Base-by-base conservation (phyloP, 2,888 invertebrate genomes). In the Acanthosepion lycidas region DNA sequence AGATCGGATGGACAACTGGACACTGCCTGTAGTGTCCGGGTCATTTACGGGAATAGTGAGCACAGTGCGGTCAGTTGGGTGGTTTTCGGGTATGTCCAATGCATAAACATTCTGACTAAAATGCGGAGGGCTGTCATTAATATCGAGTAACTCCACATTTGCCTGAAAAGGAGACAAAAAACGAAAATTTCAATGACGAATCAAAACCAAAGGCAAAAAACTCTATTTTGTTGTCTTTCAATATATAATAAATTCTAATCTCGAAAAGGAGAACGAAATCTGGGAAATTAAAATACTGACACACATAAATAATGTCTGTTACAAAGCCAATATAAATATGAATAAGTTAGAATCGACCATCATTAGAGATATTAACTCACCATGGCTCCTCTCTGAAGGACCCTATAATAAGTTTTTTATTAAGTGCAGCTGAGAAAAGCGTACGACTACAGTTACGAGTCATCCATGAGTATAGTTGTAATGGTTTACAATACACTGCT, bases 111-210 rank as follows among this genome's bases (percentile, higher is more conserved):
- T 98, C 97, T 98, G 98, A 96, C 98, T 98, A 98, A 99, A 99
- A 33, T 94, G 98, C 8, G 99, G 99, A n/a, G 99, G 99, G 96
- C 99, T 99, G 98, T 99, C 99, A 97, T 99, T 99, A 97, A 98
- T 98, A 98, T 99, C 99, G 97, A 98, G 97, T 94, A 99, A 98
- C 95, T 98, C 98, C 96, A 99, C 98, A 97, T 98, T 98, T 96
- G 99, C 98, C 99, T 99, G 98, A 51, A 98, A 98, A 96, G 96
- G 42, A 95, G 26, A 94, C n/a, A 94, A 92, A 26, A 42, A 91
- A 64, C 59, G 59, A n/a, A 49, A 18, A 53, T 78, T 5, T 59
- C 23, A 23, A 59, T 55, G 23, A 59, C 59, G 23, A 78, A 78
- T n/a, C n/a, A 15, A 78, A n/a, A 78, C 12, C n/a, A 12, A 78